Conservation (phyloP, 1,140 invertebrate species). For the Solenopsis fugax region DNA sequence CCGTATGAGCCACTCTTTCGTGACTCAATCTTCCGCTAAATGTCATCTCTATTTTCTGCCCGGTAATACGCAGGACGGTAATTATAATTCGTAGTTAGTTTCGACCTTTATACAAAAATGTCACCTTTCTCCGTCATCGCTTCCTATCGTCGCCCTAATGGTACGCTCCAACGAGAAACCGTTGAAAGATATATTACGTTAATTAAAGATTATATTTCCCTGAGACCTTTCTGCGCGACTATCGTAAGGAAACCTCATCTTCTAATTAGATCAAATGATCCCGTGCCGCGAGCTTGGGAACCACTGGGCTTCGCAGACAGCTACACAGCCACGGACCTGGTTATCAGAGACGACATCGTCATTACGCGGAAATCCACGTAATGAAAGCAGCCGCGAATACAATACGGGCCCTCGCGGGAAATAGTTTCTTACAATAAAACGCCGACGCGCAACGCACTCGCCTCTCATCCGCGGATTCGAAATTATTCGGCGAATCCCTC, state of each 20-base stretch:
- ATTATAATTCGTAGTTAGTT: background rate
- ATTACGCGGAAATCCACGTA: conserved; percentile 38
- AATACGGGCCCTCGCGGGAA: conserved; percentile 27
- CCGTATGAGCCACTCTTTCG: background rate
- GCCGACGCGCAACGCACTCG: background rate
- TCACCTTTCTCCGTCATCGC: too few relatives aligned
- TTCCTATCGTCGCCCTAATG: too few relatives aligned
- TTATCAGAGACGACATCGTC: conserved; percentile 55
- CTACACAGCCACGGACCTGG: background rate
- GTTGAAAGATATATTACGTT: conserved; percentile 21
- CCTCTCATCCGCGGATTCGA: conserved; percentile 35
- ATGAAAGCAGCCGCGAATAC: conserved; percentile 50
- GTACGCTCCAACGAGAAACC: background rate
- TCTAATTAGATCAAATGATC: conserved; percentile 59
- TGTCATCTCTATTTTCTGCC: background rate
- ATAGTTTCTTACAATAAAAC: conserved; percentile 53
- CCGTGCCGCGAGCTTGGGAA: conserved; percentile 5
- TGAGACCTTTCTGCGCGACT: background rate
- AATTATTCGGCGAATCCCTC: conserved; percentile 58
- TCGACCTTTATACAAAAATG: background rate
- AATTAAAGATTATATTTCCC: conserved; percentile 49
- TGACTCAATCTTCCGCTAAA: background rate
- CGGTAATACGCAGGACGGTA: background rate
- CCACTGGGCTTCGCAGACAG: conserved; percentile 36
- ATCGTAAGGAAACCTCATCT: conserved; percentile 29